phyloP scores from a whole-genome alignment of 2,888 invertebrate genomes.

The Microctonus brassicae region DNA sequence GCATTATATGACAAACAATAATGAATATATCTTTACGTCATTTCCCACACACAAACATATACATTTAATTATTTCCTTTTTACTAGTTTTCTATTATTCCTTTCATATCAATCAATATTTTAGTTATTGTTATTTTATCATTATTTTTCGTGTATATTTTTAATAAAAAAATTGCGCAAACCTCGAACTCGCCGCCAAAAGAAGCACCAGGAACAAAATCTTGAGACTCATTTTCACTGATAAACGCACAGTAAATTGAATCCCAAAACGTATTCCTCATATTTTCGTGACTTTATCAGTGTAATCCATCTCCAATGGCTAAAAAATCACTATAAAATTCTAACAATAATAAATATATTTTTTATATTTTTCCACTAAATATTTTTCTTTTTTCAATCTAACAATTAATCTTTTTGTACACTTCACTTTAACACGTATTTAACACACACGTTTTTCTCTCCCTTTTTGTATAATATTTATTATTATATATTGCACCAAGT shows the following conservation, averaged over 20 bases:
- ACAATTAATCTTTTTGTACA: constrained; percentile 3
- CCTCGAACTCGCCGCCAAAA: constrained; percentile 62
- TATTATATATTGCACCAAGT: constrained; percentile 43
- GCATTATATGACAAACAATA: constrained; percentile 18
- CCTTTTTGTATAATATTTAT: constrained; percentile 11
- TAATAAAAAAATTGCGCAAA: constrained; percentile 36
- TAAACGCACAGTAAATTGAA: constrained; percentile 56
- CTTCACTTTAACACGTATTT: constrained; percentile 22
- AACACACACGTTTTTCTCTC: constrained; percentile 30
- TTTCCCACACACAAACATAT: constrained; percentile 28
- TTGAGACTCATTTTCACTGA: constrained; percentile 62
- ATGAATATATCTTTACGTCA: constrained; percentile 24
- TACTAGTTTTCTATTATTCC: background rate
- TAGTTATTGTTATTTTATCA: background rate
- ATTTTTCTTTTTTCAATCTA: constrained; percentile 1
- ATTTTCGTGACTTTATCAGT: constrained; percentile 55
- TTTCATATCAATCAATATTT: background rate
- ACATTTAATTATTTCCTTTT: background rate
- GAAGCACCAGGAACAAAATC: constrained; percentile 57
- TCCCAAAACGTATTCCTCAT: constrained; percentile 64
- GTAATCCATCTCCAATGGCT: constrained; percentile 27
- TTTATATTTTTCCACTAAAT: background rate
- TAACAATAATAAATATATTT: constrained; percentile 5
- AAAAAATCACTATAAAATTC: constrained; percentile 13
- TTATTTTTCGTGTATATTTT: background rate